A percentile compares a stretch with the other conserved stretches of the same genome.
These are phyloP conservation scores for Nyctereutes procyonoides DNA, from an alignment of 2,113 vertebrate genomes.

Conservation along the genomic window DNA sequence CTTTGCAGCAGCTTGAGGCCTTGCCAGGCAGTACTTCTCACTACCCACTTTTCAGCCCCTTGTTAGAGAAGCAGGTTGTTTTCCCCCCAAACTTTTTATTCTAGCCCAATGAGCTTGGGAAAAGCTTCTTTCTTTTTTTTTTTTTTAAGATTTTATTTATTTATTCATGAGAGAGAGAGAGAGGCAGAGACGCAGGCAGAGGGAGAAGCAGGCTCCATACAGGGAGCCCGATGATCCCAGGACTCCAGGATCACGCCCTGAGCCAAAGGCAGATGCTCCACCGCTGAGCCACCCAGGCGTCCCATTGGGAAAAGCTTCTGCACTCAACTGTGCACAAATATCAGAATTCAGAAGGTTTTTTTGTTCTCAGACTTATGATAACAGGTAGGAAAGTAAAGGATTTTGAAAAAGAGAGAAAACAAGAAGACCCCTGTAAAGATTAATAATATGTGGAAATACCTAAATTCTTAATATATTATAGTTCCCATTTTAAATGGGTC, in stretches of 20 bases:
- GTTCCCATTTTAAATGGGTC: background rate
- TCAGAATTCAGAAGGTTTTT: background rate
- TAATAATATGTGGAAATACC: rapidly evolving
- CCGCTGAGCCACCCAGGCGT: no score
- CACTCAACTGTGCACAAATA: rapidly evolving
- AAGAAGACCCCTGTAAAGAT: no score
- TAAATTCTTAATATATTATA: background rate
- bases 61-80: background rate
- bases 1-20: background rate
- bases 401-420: background rate
- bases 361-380: background rate
- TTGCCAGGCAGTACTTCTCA: background rate
- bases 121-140: background rate
- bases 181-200: no score
- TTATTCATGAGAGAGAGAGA: no score
- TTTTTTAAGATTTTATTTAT: background rate
- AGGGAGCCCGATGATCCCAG: no score
- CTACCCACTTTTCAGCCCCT: background rate
- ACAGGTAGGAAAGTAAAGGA: background rate
- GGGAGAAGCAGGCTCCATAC: no score
- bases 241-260: no score
- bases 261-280: no score
- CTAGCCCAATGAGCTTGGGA: background rate
- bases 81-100: no score
- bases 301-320: no score